These are phyloP conservation scores for Siphlonurus alternatus DNA, from an alignment of 2,888 invertebrate genomes.

Conservation along the genomic window DNA sequence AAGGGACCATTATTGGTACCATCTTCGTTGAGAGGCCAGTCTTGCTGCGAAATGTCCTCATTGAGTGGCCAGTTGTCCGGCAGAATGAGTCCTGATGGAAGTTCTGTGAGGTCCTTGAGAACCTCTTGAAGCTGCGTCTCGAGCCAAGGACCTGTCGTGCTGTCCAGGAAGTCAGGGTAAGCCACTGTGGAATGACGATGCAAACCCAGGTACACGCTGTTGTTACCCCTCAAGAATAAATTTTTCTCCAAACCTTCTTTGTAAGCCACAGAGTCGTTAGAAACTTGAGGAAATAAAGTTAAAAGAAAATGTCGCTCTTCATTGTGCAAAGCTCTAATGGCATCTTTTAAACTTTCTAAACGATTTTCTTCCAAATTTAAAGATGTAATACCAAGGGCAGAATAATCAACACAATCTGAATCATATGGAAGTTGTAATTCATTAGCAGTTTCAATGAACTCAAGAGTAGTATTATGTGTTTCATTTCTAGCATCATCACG, in stretches of 20 bases:
- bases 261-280: slow-evolving; percentile 7
- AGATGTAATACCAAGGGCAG: slow-evolving; percentile 20
- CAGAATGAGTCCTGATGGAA: slow-evolving; percentile 27
- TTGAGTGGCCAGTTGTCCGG: slow-evolving; percentile 39
- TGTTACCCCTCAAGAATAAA: not conserved
- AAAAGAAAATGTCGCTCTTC: slow-evolving; percentile 18
- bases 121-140: slow-evolving; percentile 16
- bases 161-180: slow-evolving; percentile 23
- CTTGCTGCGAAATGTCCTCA: slow-evolving; percentile 19
- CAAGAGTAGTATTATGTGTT: slow-evolving; percentile 15
- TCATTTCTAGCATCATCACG: slow-evolving; percentile 18
- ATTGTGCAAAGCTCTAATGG: not conserved
- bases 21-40: slow-evolving; percentile 18
- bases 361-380: slow-evolving; percentile 13
- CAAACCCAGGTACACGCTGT: slow-evolving; percentile 15
- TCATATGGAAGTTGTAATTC: slow-evolving; percentile 20
- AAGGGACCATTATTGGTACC: slow-evolving; percentile 24
- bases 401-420: slow-evolving; percentile 30
- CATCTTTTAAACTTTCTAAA: slow-evolving; percentile 11
- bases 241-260: not conserved
- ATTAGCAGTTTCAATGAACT: slow-evolving; percentile 13
- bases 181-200: slow-evolving; percentile 20
- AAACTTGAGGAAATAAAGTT: slow-evolving; percentile 24
- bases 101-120: not conserved
- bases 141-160: slow-evolving; percentile 18